Percentiles rank a stretch among this genome's conserved stretches.
Evolutionary conservation across 2,888 invertebrate species (phyloP).

Genomic region (Phengaris arion): DNA sequence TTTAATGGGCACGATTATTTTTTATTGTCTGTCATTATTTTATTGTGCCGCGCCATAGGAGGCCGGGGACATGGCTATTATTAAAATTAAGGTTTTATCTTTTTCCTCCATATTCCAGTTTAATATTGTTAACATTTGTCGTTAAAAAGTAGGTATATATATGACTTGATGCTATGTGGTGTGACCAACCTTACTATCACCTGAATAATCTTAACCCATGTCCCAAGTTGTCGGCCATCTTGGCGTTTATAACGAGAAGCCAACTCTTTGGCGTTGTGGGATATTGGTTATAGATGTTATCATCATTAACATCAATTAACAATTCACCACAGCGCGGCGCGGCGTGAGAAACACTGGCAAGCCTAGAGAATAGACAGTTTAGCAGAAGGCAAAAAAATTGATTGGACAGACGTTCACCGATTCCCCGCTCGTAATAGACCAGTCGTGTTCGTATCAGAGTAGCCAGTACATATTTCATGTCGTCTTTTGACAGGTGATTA

Average conservation of each 20-base stretch:
- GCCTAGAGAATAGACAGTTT: not conserved
- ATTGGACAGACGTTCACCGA: not conserved
- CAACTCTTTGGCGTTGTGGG: not conserved
- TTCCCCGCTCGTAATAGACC: slow-evolving; percentile 24
- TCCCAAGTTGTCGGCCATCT: not conserved
- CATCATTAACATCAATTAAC: slow-evolving; percentile 12
- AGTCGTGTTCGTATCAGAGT: not conserved
- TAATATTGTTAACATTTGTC: not conserved
- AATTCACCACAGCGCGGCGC: not conserved
- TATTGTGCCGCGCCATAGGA: not conserved
- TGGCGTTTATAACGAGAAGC: not conserved
- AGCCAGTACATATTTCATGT: slow-evolving; percentile 42
- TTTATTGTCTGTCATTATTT: slow-evolving; percentile 1
- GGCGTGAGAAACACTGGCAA: slow-evolving; percentile 2
- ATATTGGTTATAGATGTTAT: not conserved
- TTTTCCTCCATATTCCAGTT: not conserved
- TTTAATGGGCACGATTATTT: slow-evolving; percentile 16
- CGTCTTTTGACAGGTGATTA: slow-evolving; percentile 64
- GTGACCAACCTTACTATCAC: not conserved
- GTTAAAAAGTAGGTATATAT: not conserved
- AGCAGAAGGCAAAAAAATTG: not conserved
- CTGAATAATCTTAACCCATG: not conserved
- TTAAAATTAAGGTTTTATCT: slow-evolving; percentile 4
- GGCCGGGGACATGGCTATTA: not conserved
- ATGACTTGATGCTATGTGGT: not conserved